Conservation (phyloP, 1,140 invertebrate genomes). For the Drosophila mojavensis region DNA sequence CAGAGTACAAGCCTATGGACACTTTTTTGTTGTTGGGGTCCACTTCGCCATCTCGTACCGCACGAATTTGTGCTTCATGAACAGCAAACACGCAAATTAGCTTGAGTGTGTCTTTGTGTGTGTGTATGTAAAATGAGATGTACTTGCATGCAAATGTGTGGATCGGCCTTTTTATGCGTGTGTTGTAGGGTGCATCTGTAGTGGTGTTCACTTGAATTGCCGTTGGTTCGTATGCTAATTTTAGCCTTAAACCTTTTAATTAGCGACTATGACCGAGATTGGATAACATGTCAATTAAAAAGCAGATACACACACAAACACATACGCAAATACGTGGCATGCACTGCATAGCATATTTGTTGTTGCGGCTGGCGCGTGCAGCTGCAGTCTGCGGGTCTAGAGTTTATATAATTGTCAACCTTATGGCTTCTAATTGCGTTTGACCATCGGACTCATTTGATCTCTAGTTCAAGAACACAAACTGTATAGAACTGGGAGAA, state of each 20-base stretch:
- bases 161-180: constrained; percentile 16
- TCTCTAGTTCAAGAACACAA: constrained; percentile 64
- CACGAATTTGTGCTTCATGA: constrained; percentile 62
- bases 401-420: constrained; percentile 58
- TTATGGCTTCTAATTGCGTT: constrained; percentile 50
- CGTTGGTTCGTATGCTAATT: constrained; percentile 71
- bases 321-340: constrained; percentile 2
- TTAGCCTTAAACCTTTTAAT: constrained; percentile 81
- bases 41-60: constrained; percentile 48
- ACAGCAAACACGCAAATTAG: constrained; percentile 62
- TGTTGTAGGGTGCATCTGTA: constrained; percentile 27
- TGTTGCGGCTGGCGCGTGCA: constrained; percentile 5
- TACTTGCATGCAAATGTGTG: constrained; percentile 4
- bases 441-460: constrained; percentile 60
- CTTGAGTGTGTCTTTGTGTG: constrained; percentile 13
- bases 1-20: constrained; percentile 6
- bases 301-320: constrained; percentile 33
- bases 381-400: constrained; percentile 34
- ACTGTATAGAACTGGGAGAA: background rate
- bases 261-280: constrained; percentile 80
- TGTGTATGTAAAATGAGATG: constrained; percentile 2
- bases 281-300: constrained; percentile 58
- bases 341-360: constrained; percentile 1
- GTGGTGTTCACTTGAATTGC: constrained; percentile 49
- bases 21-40: constrained; percentile 16